Evolutionary conservation across 2,888 invertebrate species (phyloP), one percentile per base, ranked within the genome.

Genomic region (Drosophila ochracea): DNA sequence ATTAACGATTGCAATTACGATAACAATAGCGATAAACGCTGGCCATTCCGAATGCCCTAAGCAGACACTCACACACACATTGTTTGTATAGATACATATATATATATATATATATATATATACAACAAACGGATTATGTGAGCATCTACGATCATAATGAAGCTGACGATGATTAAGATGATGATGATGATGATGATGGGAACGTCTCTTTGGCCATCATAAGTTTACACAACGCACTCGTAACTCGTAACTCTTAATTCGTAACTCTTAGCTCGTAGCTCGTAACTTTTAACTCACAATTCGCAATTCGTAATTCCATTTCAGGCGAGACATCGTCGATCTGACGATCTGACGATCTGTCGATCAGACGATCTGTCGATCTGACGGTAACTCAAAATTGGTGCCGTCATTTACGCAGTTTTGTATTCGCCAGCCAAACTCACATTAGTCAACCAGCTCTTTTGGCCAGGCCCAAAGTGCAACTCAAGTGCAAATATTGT

Each of bases 401-500:
- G 21, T 47, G 31, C 25, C 47, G 28, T 25, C 55, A 55, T 43
- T 49, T 55, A 28, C 43, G 47, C 43, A 43, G 25, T 28, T 55
- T 33, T 33, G 25, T 43, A 47, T 47, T 33, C n/a, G 33, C 35
- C 39, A 47, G 53, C 50, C 60, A 35, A 59, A 33, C 41, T 59
- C 31, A 43, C 19, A 11, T 31, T 58, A 31, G 53, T 31, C 28
- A 37, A 30, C 53, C 52, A 28, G 28, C 13, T 28, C 28, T 43
- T 47, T 61, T 47, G 41, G 37, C 55, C 63, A 31, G 54, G 57
- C 49, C 54, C 61, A 64, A 68, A 63, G 43, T 67, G 78, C 80
- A 78, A 79, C 75, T 75, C 78, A 79, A 78, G 78, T 78, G 76
- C 80, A 70, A 67, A 76, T 58, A 67, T 61, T 66, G 60, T 67